These are phyloP conservation scores for Neomonachus schauinslandi DNA, from an alignment of 2,113 vertebrate genomes.

Conservation along the genomic window DNA sequence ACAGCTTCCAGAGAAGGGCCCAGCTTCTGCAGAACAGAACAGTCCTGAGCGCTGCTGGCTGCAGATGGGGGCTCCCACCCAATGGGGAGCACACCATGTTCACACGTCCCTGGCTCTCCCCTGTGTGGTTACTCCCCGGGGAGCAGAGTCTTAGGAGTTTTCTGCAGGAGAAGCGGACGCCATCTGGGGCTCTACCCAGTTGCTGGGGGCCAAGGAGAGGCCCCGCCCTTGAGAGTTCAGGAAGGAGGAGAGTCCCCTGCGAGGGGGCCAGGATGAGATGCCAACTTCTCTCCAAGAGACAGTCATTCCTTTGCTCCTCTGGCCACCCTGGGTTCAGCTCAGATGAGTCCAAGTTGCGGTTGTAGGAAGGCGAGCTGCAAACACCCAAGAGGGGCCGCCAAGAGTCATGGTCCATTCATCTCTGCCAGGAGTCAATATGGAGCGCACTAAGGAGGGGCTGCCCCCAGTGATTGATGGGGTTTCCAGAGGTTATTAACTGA, in stretches of 20 bases:
- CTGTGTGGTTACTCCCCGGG: accelerated
- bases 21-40: background rate
- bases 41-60: background rate
- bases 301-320: background rate
- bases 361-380: background rate
- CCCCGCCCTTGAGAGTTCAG: background rate
- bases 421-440: constrained; percentile 71
- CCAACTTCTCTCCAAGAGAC: background rate
- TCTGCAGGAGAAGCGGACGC: background rate
- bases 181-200: accelerated
- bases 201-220: background rate
- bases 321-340: background rate
- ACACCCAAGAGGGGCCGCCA: background rate
- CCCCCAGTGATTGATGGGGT: constrained; percentile 81
- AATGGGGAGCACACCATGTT: accelerated
- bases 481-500: constrained; percentile 85
- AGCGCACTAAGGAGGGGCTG: constrained; percentile 72
- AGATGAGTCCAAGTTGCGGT: background rate
- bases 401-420: constrained; percentile 64
- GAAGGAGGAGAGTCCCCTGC: background rate
- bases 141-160: background rate
- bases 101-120: accelerated
- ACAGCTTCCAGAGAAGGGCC: background rate
- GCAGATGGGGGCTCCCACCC: too few species aligned
- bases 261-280: background rate